A percentile compares a stretch with the other conserved stretches of the same genome.
phyloP scores from a whole-genome alignment of 35 echinoderm and acorn worm species.

The Heliocidaris tuberculata region DNA sequence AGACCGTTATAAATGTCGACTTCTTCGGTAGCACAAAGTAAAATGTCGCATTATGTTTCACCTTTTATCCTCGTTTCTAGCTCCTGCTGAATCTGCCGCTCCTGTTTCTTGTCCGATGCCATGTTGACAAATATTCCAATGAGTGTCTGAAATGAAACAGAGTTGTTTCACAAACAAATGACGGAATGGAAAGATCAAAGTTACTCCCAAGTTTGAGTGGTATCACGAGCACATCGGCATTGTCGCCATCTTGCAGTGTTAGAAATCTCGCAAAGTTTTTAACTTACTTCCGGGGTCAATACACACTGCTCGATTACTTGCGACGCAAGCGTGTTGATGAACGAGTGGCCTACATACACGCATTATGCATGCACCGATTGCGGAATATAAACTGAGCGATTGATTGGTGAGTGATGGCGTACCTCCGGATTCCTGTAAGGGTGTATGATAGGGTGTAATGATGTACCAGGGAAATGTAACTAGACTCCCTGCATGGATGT shows the following conservation, averaged over 20 bases:
- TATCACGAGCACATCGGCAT: slow-evolving; percentile 23
- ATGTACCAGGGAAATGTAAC: no score
- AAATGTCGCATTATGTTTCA: neutral
- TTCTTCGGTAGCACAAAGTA: neutral
- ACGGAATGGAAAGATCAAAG: neutral
- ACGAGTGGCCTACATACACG: neutral
- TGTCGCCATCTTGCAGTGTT: slow-evolving; percentile 45
- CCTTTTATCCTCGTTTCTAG: slow-evolving; percentile 45
- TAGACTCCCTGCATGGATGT: no score
- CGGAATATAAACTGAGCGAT: neutral
- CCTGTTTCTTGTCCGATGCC: slow-evolving; percentile 36
- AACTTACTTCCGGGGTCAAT: slow-evolving; percentile 48
- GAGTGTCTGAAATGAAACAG: neutral
- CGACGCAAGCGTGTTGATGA: neutral
- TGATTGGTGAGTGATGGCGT: neutral
- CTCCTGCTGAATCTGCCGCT: slow-evolving; percentile 36
- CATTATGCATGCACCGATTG: neutral
- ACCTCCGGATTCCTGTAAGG: neutral
- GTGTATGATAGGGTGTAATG: no score
- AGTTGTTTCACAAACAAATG: neutral
- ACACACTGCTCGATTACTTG: neutral
- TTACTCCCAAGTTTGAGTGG: no score
- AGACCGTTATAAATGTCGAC: neutral
- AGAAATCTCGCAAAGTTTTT: slow-evolving; percentile 5
- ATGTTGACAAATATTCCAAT: slow-evolving; percentile 24